Percentiles rank a stretch among this genome's conserved stretches.
Conservation (phyloP, 2,888 invertebrate species). For the Lasiommata megera region DNA sequence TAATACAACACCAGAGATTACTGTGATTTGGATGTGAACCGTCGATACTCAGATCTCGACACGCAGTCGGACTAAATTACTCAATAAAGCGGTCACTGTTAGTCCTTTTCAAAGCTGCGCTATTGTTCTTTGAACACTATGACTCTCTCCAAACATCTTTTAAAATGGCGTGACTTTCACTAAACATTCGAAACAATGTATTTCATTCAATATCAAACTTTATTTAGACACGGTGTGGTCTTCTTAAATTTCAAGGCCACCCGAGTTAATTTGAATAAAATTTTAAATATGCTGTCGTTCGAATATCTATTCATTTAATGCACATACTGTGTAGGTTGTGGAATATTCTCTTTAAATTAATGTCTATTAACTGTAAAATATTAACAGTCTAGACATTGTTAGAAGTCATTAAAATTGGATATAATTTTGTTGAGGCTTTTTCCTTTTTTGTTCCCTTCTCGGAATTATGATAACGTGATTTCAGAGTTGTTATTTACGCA, state of each 20-base stretch:
- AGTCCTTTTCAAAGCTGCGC: constrained; percentile 49
- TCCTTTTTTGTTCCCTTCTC: constrained; percentile 55
- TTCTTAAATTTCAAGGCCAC: neutral
- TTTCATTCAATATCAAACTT: constrained; percentile 14
- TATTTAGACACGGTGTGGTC: constrained; percentile 12
- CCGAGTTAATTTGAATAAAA: neutral
- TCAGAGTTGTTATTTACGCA: constrained; percentile 43
- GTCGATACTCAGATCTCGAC: constrained; percentile 58
- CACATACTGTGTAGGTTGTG: neutral
- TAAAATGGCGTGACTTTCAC: constrained; percentile 47
- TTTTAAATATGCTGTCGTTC: neutral
- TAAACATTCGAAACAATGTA: constrained; percentile 24
- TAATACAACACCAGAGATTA: constrained; percentile 64
- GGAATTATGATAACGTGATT: constrained; percentile 24
- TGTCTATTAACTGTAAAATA: too few species aligned
- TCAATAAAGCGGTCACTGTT: constrained; percentile 57
- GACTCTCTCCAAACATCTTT: constrained; percentile 34
- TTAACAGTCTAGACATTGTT: constrained; percentile 4
- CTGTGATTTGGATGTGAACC: constrained; percentile 66
- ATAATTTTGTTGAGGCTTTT: constrained; percentile 41
- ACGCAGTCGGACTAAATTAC: constrained; percentile 55
- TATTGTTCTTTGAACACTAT: constrained; percentile 41
- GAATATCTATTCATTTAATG: neutral
- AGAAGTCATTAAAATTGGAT: constrained; percentile 43
- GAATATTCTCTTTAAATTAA: too few species aligned